Evolutionary conservation across 92 coral and sea anemone genomes (phyloP).

Genomic region (Siderastrea siderea): DNA sequence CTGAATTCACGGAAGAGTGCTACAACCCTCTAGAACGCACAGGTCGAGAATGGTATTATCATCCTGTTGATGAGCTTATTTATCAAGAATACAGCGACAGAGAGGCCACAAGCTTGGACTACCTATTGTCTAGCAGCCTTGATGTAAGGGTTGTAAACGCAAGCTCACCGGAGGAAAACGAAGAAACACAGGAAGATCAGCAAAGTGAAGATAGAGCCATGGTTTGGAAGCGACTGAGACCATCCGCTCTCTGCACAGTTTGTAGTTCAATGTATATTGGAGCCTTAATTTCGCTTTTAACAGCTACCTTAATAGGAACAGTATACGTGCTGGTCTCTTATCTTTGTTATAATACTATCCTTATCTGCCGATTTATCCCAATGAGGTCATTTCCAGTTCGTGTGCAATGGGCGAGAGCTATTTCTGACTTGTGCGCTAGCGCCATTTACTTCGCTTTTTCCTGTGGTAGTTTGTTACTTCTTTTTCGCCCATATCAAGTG

Average conservation of each 20-base stretch:
- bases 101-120: neutral
- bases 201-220: too few relatives aligned
- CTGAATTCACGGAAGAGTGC: too few relatives aligned
- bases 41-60: slow-evolving; percentile 39
- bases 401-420: neutral
- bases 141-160: neutral
- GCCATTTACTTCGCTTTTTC: neutral
- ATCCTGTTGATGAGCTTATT: slow-evolving; percentile 30
- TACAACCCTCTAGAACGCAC: slow-evolving; percentile 24
- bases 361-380: neutral
- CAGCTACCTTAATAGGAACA: neutral
- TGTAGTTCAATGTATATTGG: neutral
- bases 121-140: too few relatives aligned
- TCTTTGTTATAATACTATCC: neutral
- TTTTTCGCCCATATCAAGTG: neutral
- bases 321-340: neutral
- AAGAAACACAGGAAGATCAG: neutral
- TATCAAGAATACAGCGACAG: slow-evolving; percentile 38
- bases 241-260: neutral
- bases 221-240: neutral
- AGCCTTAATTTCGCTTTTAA: neutral
- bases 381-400: neutral
- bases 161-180: neutral
- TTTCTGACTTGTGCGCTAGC: neutral
- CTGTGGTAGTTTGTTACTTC: neutral